phyloP scores from a whole-genome alignment of 2,797 vertebrate species.

The Thunnus albacares region DNA sequence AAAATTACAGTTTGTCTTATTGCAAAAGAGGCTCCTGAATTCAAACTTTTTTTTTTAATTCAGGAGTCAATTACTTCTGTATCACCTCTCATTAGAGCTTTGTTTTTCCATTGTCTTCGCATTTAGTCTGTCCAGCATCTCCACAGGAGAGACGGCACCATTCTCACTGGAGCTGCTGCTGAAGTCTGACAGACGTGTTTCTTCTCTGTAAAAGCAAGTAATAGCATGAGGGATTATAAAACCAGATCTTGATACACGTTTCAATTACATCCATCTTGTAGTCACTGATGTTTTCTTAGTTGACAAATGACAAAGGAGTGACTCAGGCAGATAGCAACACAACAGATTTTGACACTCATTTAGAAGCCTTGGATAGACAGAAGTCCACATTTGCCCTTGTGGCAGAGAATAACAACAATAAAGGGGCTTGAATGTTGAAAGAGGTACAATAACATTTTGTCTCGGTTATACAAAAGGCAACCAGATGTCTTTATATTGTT shows the following conservation, averaged over 20 bases:
- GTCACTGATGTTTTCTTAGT: neutral
- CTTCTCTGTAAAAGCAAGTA: conserved; percentile 52
- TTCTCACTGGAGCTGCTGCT: conserved; percentile 74
- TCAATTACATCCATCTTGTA: neutral
- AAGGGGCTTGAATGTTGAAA: neutral
- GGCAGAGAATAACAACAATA: neutral
- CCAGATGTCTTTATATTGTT: conserved; percentile 36
- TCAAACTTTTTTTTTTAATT: neutral
- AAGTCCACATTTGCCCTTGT: conserved; percentile 3
- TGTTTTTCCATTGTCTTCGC: neutral
- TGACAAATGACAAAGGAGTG: conserved; percentile 5
- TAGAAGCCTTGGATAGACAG: neutral
- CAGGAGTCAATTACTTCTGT: neutral
- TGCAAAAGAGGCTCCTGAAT: neutral
- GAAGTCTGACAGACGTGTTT: conserved; percentile 43
- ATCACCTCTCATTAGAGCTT: conserved; percentile 61
- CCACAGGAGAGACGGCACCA: conserved; percentile 44
- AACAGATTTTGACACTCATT: conserved; percentile 10
- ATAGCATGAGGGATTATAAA: neutral
- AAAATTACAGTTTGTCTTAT: neutral
- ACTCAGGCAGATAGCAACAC: conserved; percentile 8
- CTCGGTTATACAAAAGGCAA: conserved; percentile 13
- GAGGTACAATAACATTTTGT: neutral
- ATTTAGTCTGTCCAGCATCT: conserved; percentile 23
- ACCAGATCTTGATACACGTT: neutral